phyloP scores from a whole-genome alignment of 1,140 invertebrate genomes.

The Episyrphus balteatus region DNA sequence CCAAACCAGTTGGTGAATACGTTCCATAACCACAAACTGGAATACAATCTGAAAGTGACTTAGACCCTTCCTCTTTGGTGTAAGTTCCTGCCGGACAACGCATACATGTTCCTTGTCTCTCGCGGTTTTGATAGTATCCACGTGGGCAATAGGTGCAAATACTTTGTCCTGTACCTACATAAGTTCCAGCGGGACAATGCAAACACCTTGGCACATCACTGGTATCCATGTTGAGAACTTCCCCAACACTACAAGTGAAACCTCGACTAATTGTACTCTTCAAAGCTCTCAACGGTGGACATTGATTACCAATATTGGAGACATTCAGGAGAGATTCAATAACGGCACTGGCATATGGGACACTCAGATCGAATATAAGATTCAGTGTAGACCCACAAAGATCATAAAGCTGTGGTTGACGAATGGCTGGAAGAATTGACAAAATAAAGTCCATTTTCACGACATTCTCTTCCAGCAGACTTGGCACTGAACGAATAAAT shows the following conservation, averaged over 20 bases:
- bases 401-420: constrained; percentile 83
- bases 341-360: constrained; percentile 81
- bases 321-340: constrained; percentile 84
- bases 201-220: constrained; percentile 86
- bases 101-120: constrained; percentile 74
- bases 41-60: constrained; percentile 68
- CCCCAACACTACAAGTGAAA: constrained; percentile 85
- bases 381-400: constrained; percentile 87
- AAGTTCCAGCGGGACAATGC: constrained; percentile 91
- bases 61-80: constrained; percentile 83
- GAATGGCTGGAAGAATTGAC: constrained; percentile 74
- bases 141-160: constrained; percentile 77
- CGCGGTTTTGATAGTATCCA: constrained; percentile 87
- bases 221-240: constrained; percentile 85
- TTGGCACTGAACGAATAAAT: constrained; percentile 69
- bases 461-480: constrained; percentile 71
- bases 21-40: constrained; percentile 94
- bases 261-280: constrained; percentile 75
- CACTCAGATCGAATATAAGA: constrained; percentile 86
- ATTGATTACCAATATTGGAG: constrained; percentile 78
- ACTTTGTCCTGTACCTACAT: constrained; percentile 75
- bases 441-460: constrained; percentile 80
- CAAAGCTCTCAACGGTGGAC: constrained; percentile 76
- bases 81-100: constrained; percentile 86
- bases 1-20: constrained; percentile 86